phyloP scores from a whole-genome alignment of 2,113 vertebrate species.

The Chaenogobius annularis region DNA sequence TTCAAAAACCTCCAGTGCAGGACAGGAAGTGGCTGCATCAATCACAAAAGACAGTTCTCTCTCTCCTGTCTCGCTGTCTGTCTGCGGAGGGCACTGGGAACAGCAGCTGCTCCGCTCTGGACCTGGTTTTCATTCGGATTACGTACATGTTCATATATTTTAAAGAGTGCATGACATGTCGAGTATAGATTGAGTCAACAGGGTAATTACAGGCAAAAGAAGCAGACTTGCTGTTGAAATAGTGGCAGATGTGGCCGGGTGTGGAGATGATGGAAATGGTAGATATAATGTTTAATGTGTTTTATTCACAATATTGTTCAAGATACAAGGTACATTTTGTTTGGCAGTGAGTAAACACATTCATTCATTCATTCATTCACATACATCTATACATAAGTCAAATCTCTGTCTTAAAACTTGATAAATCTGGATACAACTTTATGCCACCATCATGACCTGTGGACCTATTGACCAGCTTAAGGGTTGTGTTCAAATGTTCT shows the following conservation, averaged over 20 bases:
- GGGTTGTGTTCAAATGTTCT: too few species aligned
- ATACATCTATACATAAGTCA: too few species aligned
- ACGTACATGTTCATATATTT: constrained; percentile 19
- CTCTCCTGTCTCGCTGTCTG: constrained; percentile 4
- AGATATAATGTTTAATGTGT: neutral
- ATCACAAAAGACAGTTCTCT: constrained; percentile 46
- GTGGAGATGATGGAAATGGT: neutral
- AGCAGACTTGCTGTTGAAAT: constrained; percentile 27
- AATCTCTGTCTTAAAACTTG: too few species aligned
- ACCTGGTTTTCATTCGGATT: constrained; percentile 62
- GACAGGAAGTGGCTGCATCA: constrained; percentile 58
- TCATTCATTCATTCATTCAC: too few species aligned
- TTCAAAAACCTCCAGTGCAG: constrained; percentile 48
- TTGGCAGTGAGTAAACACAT: too few species aligned
- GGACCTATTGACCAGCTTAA: too few species aligned
- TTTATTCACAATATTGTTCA: too few species aligned
- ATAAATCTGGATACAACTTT: too few species aligned
- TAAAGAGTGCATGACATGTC: constrained; percentile 22
- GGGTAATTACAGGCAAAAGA: constrained; percentile 59
- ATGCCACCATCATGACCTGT: too few species aligned
- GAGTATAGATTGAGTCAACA: constrained; percentile 48
- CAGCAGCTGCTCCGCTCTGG: constrained; percentile 28
- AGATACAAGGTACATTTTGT: too few species aligned
- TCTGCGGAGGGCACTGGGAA: constrained; percentile 32
- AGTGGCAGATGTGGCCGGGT: constrained; percentile 39